A percentile compares a stretch with the other conserved stretches of the same genome.
phyloP scores from a whole-genome alignment of 2,797 vertebrate genomes.

The Coilia nasus region DNA sequence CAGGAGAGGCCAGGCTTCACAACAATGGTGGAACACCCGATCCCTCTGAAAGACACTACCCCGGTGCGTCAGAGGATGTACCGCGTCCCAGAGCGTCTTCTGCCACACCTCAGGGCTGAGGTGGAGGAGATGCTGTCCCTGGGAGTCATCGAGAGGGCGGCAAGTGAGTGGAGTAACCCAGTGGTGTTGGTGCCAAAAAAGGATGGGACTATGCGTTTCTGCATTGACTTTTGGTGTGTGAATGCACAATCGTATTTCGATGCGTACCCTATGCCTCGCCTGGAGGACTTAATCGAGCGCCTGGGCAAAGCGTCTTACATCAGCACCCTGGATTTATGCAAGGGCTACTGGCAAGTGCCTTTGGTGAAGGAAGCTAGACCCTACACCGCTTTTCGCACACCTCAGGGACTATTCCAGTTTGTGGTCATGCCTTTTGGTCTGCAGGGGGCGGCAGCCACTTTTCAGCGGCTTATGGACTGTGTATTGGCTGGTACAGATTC shows the following conservation, averaged over 20 bases:
- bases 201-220: slow-evolving; percentile 31
- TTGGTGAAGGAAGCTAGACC: neutral
- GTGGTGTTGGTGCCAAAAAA: slow-evolving; percentile 43
- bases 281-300: slow-evolving; percentile 32
- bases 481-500: neutral
- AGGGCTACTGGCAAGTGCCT: slow-evolving; percentile 32
- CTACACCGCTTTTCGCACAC: slow-evolving; percentile 11
- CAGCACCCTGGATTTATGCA: slow-evolving; percentile 23
- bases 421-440: slow-evolving; percentile 24
- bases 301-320: slow-evolving; percentile 6
- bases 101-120: slow-evolving; percentile 13
- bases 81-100: slow-evolving; percentile 7
- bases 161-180: slow-evolving; percentile 39
- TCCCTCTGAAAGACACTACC: slow-evolving; percentile 5
- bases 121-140: slow-evolving; percentile 36
- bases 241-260: slow-evolving; percentile 30
- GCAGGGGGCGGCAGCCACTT: slow-evolving; percentile 15
- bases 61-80: neutral
- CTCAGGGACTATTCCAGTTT: slow-evolving; percentile 26
- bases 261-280: slow-evolving; percentile 28
- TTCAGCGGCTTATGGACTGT: slow-evolving; percentile 10
- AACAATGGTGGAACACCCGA: slow-evolving; percentile 20
- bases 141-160: slow-evolving; percentile 31
- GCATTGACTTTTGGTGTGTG: slow-evolving; percentile 21
- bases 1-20: neutral